phyloP scores from a whole-genome alignment of 2,888 invertebrate species.

The Laspeyria flexula region DNA sequence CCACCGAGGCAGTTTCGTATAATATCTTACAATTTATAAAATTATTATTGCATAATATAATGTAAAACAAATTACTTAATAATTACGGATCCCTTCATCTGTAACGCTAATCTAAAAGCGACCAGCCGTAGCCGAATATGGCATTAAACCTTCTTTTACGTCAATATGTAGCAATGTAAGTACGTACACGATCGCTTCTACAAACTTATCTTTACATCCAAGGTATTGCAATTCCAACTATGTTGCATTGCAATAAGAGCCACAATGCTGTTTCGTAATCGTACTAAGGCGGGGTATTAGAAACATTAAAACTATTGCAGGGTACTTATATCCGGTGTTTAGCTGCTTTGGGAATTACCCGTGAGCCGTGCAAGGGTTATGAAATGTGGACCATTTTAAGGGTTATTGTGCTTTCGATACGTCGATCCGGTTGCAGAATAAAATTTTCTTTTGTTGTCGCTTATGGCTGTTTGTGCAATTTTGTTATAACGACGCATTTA shows the following conservation, averaged over 20 bases:
- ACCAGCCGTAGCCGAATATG: neutral
- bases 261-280: neutral
- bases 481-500: neutral
- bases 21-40: too few relatives aligned
- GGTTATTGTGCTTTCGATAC: slow-evolving; percentile 20
- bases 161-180: neutral
- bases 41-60: too few relatives aligned
- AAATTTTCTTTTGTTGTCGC: neutral
- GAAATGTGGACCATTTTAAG: slow-evolving; percentile 13
- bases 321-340: slow-evolving; percentile 31
- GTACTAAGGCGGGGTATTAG: slow-evolving; percentile 1
- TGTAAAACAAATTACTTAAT: too few relatives aligned
- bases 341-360: slow-evolving; percentile 30
- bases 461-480: neutral
- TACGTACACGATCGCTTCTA: slow-evolving; percentile 4
- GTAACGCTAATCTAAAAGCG: neutral
- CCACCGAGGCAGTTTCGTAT: too few relatives aligned
- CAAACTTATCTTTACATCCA: slow-evolving; percentile 7
- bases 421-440: slow-evolving; percentile 2
- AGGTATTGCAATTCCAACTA: neutral
- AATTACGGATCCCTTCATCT: too few relatives aligned
- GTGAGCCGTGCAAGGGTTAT: slow-evolving; percentile 22
- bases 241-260: neutral
- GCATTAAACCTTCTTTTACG: neutral
- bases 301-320: slow-evolving; percentile 16